Percentiles rank a stretch among this genome's conserved stretches.
Evolutionary conservation across 1,140 invertebrate genomes (phyloP).

Genomic region (Dufourea novaeangliae): DNA sequence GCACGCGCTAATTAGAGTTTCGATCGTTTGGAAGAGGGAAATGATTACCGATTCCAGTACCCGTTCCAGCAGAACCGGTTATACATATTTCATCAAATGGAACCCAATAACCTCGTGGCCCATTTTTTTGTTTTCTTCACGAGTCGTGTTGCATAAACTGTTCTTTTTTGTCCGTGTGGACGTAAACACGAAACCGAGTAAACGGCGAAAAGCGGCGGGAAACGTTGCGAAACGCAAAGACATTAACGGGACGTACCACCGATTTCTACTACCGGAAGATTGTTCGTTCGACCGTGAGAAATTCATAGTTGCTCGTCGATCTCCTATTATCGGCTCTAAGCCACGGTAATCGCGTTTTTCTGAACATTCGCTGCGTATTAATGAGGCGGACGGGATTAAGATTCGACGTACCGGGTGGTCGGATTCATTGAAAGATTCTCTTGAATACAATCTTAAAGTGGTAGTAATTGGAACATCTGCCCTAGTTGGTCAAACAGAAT

Average conservation of each 20-base stretch:
- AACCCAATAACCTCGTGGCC: constrained; percentile 8
- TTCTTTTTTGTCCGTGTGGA: background rate
- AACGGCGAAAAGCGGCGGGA: too few species aligned
- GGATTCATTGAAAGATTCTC: too few species aligned
- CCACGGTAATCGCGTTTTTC: background rate
- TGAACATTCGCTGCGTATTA: too few species aligned
- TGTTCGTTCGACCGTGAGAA: background rate
- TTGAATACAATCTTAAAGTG: too few species aligned
- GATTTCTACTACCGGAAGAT: too few species aligned
- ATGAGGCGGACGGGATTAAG: too few species aligned
- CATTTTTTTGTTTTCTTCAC: background rate
- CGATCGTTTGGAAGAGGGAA: background rate
- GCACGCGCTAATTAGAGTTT: constrained; percentile 4
- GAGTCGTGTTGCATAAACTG: background rate
- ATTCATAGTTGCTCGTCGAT: background rate
- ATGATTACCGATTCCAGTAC: background rate
- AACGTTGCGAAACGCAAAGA: background rate
- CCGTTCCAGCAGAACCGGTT: background rate
- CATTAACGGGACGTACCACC: too few species aligned
- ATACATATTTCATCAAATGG: constrained; percentile 49
- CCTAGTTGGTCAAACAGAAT: too few species aligned
- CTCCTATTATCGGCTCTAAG: too few species aligned
- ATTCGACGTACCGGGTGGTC: too few species aligned
- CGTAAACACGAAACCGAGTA: too few species aligned
- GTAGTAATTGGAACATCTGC: too few species aligned